phyloP scores from a whole-genome alignment of 1,140 invertebrate species.

The Drosophila miranda region DNA sequence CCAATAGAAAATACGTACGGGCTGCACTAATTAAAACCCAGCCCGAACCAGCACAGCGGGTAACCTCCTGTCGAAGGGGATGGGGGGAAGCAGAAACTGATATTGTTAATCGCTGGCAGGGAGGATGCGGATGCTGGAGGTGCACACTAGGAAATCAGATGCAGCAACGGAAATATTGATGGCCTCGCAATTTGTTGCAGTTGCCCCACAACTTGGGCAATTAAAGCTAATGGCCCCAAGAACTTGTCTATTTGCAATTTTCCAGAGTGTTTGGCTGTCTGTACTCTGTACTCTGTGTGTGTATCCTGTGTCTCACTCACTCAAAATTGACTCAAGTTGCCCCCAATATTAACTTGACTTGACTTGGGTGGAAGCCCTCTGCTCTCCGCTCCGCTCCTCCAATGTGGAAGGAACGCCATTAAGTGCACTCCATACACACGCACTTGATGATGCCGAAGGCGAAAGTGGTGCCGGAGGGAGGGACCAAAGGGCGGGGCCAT shows the following conservation, averaged over 20 bases:
- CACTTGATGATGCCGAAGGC: constrained; percentile 29
- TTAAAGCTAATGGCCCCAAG: constrained; percentile 66
- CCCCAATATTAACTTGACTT: constrained; percentile 52
- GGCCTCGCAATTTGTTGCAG: constrained; percentile 68
- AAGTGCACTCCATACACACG: constrained; percentile 58
- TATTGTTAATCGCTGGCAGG: constrained; percentile 59
- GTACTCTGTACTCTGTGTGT: background rate
- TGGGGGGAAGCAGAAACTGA: constrained; percentile 17
- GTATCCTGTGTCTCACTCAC: constrained; percentile 5
- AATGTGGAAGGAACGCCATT: constrained; percentile 47
- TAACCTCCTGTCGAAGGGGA: constrained; percentile 20
- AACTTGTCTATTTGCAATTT: constrained; percentile 51
- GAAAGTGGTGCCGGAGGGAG: background rate
- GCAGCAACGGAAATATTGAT: constrained; percentile 69
- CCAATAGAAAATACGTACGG: constrained; percentile 70
- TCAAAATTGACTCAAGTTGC: constrained; percentile 62
- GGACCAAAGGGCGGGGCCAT: constrained; percentile 11
- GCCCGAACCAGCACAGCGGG: constrained; percentile 47
- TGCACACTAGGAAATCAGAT: constrained; percentile 72
- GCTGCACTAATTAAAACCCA: constrained; percentile 80
- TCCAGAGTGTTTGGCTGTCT: constrained; percentile 26
- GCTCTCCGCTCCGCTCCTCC: background rate
- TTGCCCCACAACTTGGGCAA: constrained; percentile 48
- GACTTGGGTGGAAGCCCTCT: background rate
- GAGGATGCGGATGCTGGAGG: background rate